These are phyloP conservation scores for Chironomus tentans DNA, from an alignment of 2,888 invertebrate genomes.

Conservation along the genomic window DNA sequence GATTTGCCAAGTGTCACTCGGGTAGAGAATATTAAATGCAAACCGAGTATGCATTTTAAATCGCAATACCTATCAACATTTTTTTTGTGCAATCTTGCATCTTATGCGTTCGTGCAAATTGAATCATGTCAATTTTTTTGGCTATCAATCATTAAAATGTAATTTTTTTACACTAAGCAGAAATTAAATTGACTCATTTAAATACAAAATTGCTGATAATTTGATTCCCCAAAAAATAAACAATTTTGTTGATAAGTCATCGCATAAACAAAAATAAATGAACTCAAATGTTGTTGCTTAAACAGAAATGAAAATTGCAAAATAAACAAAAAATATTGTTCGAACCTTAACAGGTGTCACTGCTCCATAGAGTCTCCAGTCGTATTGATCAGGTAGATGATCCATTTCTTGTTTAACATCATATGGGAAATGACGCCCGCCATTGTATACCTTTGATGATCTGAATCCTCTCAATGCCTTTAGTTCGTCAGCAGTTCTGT, in stretches of 20 bases:
- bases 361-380: conserved; percentile 88
- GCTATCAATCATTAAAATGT: too few species aligned
- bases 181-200: not conserved
- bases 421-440: conserved; percentile 70
- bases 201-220: not conserved
- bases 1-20: too few species aligned
- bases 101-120: too few species aligned
- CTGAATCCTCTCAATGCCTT: conserved; percentile 61
- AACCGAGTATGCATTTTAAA: too few species aligned
- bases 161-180: too few species aligned
- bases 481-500: conserved; percentile 63
- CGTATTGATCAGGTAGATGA: conserved; percentile 63
- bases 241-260: not conserved
- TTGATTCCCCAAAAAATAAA: not conserved
- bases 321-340: too few species aligned
- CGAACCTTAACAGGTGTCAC: conserved; percentile 74
- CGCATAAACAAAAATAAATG: conserved; percentile 35
- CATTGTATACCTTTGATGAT: conserved; percentile 57
- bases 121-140: too few species aligned
- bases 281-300: conserved; percentile 43
- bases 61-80: too few species aligned
- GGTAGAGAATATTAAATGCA: too few species aligned
- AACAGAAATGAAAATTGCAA: too few species aligned
- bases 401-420: conserved; percentile 45
- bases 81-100: too few species aligned